Percentiles rank a stretch among this genome's conserved stretches.
Evolutionary conservation across 2,888 invertebrate genomes (phyloP).

Genomic region (Adela reaumurella): DNA sequence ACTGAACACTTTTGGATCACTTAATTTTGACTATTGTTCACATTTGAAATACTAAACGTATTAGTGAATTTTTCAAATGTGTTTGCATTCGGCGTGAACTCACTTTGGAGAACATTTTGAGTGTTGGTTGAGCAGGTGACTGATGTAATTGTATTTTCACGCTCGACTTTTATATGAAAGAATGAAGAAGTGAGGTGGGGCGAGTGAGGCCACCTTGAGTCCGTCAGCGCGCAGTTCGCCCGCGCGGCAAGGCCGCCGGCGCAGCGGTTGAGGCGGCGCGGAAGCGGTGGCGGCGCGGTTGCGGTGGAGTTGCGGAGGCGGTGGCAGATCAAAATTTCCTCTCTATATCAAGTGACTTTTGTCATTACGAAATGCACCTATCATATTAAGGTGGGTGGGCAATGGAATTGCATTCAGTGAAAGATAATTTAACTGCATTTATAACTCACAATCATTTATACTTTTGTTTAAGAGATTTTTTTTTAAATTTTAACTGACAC

Average conservation of each 20-base stretch:
- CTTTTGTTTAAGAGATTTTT: too few relatives aligned
- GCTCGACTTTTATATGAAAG: conserved; percentile 50
- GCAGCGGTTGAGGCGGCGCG: background rate
- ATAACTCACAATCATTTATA: too few relatives aligned
- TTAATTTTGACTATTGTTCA: conserved; percentile 1
- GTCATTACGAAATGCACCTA: too few relatives aligned
- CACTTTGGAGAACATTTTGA: conserved; percentile 49
- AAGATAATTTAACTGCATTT: too few relatives aligned
- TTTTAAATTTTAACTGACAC: too few relatives aligned
- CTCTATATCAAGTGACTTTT: too few relatives aligned
- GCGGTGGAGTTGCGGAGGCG: background rate
- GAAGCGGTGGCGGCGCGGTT: background rate
- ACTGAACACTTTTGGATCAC: too few relatives aligned
- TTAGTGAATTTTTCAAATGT: too few relatives aligned
- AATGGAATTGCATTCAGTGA: too few relatives aligned
- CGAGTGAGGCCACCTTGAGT: conserved; percentile 24
- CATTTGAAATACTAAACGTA: too few relatives aligned
- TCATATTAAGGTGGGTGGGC: too few relatives aligned
- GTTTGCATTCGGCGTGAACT: conserved; percentile 17
- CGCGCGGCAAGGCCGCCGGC: conserved; percentile 21
- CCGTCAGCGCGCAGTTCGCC: conserved; percentile 31
- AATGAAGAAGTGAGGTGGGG: conserved; percentile 37
- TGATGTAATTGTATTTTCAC: conserved; percentile 38
- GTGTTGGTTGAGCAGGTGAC: conserved; percentile 33
- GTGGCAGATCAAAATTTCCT: background rate